Base-by-base conservation (phyloP, 2,113 vertebrate species). In the Carassius carassius region DNA sequence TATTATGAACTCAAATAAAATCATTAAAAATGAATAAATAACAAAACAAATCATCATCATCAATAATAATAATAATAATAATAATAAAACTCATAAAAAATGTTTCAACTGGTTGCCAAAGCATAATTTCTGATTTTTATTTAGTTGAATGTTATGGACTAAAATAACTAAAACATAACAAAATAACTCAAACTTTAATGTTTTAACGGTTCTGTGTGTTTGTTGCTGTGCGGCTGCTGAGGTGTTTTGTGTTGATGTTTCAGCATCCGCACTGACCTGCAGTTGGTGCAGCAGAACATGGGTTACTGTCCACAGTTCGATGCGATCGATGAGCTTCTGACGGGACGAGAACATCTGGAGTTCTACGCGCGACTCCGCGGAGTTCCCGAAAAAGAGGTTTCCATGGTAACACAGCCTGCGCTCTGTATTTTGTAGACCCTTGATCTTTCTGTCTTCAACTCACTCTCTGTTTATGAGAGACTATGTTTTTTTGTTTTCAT, bases 241-340 rank as follows among this genome's bases (percentile, higher is more conserved):
- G 69, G 62, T 37, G 19, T 72, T 9, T 44, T 32, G 14, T 81
- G 16, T 77, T 70, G 19, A 70, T 5, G 19, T 70, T 63, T 32
- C 63, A 88, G 87, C 60, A 86, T 88, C 19, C 72, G 85, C n/a
- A 67, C 65, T 25, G 82, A 88, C 54, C 73, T 88, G 85, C 75
- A 41, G 17, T 47, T 58, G 78, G 85, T 88, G 5, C 85, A 88
- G 69, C 85, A 88, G 82, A 84, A 86, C 29, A 86, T 86, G 87
- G 87, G 87, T n/a, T 88, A 88, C n/a, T 88, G 87, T 86, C 87
- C 87, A 3, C 87, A 88, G 82, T 88, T 88, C 47, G 87, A 88
- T 37, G 87, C 78, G 1, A 84, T 88, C 17, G 78, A 88, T 56
- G 87, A 88, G n/a, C 85, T 86, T 21, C 80, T 86, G 81, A 88